Evolutionary conservation across 1,140 invertebrate species (phyloP).

Genomic region (Cydia splendana): DNA sequence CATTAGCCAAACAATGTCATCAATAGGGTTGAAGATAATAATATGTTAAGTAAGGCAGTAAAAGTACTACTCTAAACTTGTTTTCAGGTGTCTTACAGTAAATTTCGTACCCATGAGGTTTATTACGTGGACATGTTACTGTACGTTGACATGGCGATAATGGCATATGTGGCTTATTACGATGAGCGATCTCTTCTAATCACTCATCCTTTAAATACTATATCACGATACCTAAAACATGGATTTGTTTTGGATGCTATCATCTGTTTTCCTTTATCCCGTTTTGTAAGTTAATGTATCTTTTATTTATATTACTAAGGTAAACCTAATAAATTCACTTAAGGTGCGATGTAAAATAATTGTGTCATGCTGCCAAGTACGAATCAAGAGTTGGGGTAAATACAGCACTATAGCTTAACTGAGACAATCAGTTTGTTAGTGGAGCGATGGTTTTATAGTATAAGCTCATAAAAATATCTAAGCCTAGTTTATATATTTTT

Average conservation of each 20-base stretch:
- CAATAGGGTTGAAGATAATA: too few relatives aligned
- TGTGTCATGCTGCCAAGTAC: too few relatives aligned
- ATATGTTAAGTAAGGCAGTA: too few relatives aligned
- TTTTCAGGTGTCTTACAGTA: constrained; percentile 62
- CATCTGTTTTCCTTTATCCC: constrained; percentile 70
- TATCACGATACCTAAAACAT: constrained; percentile 65
- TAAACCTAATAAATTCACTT: too few relatives aligned
- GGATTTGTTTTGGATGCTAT: constrained; percentile 66
- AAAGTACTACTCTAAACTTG: neutral
- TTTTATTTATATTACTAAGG: neutral
- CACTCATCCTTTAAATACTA: constrained; percentile 68
- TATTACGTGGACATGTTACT: constrained; percentile 59
- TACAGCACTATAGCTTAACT: too few relatives aligned
- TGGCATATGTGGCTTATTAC: constrained; percentile 74
- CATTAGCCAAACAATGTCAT: too few relatives aligned
- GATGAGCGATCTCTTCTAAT: constrained; percentile 65
- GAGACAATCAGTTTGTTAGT: too few relatives aligned
- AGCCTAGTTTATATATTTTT: too few relatives aligned
- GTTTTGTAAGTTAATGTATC: constrained; percentile 53
- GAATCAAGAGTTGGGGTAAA: too few relatives aligned
- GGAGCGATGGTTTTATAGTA: too few relatives aligned
- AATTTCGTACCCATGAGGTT: constrained; percentile 29
- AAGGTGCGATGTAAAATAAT: too few relatives aligned
- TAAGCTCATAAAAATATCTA: too few relatives aligned
- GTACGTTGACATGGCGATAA: constrained; percentile 69